Base-by-base conservation (phyloP, 64 coral and sea anemone genomes). In the Acropora yongei region DNA sequence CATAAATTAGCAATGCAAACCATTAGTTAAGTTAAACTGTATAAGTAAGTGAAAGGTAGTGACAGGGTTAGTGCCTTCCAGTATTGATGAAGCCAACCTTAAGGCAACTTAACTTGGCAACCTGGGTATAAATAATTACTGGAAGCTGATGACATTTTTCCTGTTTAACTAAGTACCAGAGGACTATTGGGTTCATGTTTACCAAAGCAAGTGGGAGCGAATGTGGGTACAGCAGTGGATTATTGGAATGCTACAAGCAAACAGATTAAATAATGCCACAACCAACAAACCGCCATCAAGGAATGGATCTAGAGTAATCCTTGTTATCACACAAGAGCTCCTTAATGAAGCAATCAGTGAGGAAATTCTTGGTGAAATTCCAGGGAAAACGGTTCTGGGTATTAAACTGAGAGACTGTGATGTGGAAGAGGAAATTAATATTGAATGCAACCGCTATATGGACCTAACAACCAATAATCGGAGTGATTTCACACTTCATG, bases 181-280 rank as follows among this genome's bases (percentile, higher is more conserved):
- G 58, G 91, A 93, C 45, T 87, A 49, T 18, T 74, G 68, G 80
- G 91, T 93, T 43, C 91, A 93, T 66, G 87, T 93, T 69, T 93
- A 79, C 43, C 60, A 87, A 14, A 79, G 91, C 58, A 86, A 80
- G 43, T 69, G 48, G 77, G 91, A 93, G 17, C 49, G 47, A 16
- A 4, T 87, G 68, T 93, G 91, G 91, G 91, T 93, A 19, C 79
- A 93, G 8, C 57, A 80, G 58, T 93, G 83, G 83, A 39, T 93
- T 75, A 12, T 40, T 9, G 83, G 83, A 68, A 87, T 93, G 42
- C 6, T 93, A 39, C 46, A 86, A 17, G 83, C 77, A 43, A 86
- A 74, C 1, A 84, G 83, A 44, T 88, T 71, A 8, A 84, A 57
- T 5, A 58, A 87, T 13, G 87, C 91, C 0, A 93, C 75, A 3